A percentile compares a stretch with the other conserved stretches of the same genome.
These are phyloP conservation scores for Branchinecta lindahli DNA, from an alignment of 1,140 invertebrate species.

Conservation along the genomic window DNA sequence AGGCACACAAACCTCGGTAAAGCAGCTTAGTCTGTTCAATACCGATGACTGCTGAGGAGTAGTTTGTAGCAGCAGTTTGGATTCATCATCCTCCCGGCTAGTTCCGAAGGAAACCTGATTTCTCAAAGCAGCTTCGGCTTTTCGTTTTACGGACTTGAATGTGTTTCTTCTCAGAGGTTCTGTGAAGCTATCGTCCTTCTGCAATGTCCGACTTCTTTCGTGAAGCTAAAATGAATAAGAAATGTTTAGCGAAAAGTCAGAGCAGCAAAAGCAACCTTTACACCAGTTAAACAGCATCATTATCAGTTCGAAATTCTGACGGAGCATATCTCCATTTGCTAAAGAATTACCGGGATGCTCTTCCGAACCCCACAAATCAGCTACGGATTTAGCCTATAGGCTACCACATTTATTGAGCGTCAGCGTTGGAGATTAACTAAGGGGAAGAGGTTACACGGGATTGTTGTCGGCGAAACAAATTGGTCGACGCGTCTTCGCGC, in stretches of 20 bases:
- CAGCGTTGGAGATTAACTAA: no score
- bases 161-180: not conserved
- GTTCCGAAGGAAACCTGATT: not conserved
- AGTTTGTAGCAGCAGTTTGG: not conserved
- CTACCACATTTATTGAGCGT: no score
- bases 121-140: not conserved
- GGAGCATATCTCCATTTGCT: no score
- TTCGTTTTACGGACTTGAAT: not conserved
- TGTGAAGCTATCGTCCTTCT: constrained; percentile 1
- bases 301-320: no score
- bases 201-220: not conserved
- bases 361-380: no score
- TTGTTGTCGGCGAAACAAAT: no score
- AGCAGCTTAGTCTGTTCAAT: not conserved
- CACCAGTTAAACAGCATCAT: no score
- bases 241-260: not conserved
- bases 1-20: not conserved
- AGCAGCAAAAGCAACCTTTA: no score
- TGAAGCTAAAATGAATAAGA: not conserved
- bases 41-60: not conserved
- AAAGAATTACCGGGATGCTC: no score
- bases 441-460: no score
- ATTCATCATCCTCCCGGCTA: not conserved
- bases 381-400: no score
- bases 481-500: no score